A percentile compares a stretch with the other conserved stretches of the same genome.
phyloP scores from a whole-genome alignment of 1,140 invertebrate species.

The Ceratosolen fusciceps region DNA sequence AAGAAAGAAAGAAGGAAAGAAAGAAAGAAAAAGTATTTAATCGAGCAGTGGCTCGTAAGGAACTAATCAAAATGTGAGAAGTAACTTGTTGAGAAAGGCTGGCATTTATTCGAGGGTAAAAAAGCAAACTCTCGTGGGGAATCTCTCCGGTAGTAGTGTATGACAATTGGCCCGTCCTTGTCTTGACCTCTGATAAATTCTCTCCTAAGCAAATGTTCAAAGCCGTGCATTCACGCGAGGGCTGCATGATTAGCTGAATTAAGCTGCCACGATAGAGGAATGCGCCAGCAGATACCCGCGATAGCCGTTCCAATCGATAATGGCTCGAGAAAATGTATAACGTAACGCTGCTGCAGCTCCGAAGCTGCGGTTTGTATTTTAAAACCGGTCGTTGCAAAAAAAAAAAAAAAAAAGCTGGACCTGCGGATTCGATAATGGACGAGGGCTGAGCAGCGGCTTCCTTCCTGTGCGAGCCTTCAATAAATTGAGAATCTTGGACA shows the following conservation, averaged over 20 bases:
- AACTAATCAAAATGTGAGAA: too few species aligned
- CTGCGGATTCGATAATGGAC: too few species aligned
- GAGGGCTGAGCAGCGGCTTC: too few species aligned
- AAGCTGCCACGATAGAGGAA: neutral
- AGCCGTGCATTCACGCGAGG: neutral
- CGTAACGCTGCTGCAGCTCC: neutral
- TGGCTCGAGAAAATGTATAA: neutral
- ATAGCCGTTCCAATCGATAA: neutral
- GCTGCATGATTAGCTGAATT: neutral
- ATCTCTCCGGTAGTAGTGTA: too few species aligned
- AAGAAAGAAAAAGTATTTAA: too few species aligned
- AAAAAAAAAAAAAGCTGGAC: too few species aligned
- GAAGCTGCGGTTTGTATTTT: too few species aligned
- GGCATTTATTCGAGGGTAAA: neutral
- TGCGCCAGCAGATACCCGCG: neutral
- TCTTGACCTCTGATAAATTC: neutral
- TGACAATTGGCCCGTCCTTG: neutral
- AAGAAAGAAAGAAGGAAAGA: too few species aligned
- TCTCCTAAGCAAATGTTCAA: neutral
- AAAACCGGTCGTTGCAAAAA: too few species aligned
- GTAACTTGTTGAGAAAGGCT: neutral
- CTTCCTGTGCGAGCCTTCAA: too few species aligned
- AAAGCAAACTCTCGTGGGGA: neutral
- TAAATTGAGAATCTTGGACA: too few species aligned
- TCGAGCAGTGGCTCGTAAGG: too few species aligned